Evolutionary conservation across 2,888 invertebrate species (phyloP).

Genomic region (Alcis repandata): DNA sequence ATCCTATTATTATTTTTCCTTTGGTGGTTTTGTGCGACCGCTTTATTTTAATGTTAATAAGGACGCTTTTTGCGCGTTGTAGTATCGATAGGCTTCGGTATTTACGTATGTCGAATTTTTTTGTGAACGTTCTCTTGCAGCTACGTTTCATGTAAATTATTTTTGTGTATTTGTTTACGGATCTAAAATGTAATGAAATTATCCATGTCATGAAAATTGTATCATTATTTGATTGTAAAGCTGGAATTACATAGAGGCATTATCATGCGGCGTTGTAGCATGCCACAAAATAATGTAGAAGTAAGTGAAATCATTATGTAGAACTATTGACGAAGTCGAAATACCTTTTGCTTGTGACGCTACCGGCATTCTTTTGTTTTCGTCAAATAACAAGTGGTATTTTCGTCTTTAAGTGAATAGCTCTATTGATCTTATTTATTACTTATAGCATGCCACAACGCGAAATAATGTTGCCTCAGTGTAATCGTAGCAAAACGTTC

Average conservation of each 20-base stretch:
- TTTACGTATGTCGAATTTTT: conserved; percentile 70
- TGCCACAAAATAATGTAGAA: neutral
- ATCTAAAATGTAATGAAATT: conserved; percentile 67
- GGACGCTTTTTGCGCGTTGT: conserved; percentile 84
- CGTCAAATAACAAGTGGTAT: neutral
- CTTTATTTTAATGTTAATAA: conserved; percentile 75
- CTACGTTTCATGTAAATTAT: conserved; percentile 81
- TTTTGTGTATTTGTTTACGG: conserved; percentile 69
- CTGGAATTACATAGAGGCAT: neutral
- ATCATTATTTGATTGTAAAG: conserved; percentile 55
- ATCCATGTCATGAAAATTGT: conserved; percentile 37
- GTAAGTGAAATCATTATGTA: neutral
- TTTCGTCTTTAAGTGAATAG: neutral
- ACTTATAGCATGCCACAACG: neutral
- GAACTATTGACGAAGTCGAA: neutral
- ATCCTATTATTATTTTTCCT: conserved; percentile 78
- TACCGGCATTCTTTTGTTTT: neutral
- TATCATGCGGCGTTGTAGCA: neutral
- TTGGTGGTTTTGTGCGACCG: conserved; percentile 66
- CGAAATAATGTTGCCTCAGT: neutral
- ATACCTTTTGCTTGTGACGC: neutral
- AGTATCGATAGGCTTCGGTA: conserved; percentile 77
- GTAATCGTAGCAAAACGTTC: conserved; percentile 40
- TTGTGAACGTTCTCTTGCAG: conserved; percentile 75
- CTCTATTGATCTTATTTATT: neutral